Base-by-base conservation (phyloP, 2,888 invertebrate species). In the Drosophila incognita region DNA sequence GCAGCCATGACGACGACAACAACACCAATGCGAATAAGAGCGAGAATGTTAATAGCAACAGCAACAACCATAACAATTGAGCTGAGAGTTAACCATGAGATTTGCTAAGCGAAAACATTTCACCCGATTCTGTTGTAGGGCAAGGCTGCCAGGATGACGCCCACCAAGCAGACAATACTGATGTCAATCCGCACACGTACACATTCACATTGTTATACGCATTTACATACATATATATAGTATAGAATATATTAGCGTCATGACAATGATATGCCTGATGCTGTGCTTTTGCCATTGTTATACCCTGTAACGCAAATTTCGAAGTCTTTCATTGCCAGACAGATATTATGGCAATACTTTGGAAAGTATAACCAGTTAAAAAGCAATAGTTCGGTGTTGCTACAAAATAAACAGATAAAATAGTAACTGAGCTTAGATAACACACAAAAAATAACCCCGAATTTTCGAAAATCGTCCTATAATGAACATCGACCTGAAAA, bases 1-100 rank as follows among this genome's bases (percentile, higher is more conserved):
- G 90, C 86, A 88, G 83, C 79, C 90, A 88, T 86, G 89, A 84
- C 85, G 88, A 89, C 88, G 72, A 66, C 71, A 66, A 63, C 68
- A 61, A 59, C 11, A 35, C 5, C 66, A 67, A 69, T 65, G 66
- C 65, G 69, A 66, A 69, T 58, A 48, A 58, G 38, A 65, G 51
- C 49, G 48, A 74, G 57, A 59, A 61, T 64, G 66, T 52, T 63
- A 63, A 46, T 62, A 71, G 62, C 73, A 76, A 63, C 65, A 71
- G 57, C 46, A 65, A 60, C 73, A 74, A 52, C 66, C 68, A 67
- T 57, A 69, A 56, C 60, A 69, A 60, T 21, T 53, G 27, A 38
- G 49, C 49, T 75, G 51, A 60, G 58, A 64, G 77, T 76, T 85
- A 85, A 78, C 83, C 86, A 89, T 85, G 89, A 87, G 79, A 85